A percentile compares a stretch with the other conserved stretches of the same genome.
phyloP scores from a whole-genome alignment of 2,113 vertebrate species.

The Pedetes capensis region DNA sequence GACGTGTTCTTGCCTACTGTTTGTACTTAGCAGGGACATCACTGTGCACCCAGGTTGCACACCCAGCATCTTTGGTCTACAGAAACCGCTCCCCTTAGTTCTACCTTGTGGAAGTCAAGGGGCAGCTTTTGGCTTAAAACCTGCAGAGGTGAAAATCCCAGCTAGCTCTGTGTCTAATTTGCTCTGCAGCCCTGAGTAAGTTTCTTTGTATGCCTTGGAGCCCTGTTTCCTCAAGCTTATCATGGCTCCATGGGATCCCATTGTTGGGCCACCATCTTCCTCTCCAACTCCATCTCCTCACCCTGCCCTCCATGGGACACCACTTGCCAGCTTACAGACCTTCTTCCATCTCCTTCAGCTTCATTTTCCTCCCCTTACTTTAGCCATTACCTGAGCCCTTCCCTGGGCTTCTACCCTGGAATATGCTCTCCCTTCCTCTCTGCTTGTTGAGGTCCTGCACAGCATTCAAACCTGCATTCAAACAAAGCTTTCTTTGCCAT shows the following conservation, averaged over 20 bases:
- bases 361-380: background rate
- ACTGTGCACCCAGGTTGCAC: background rate
- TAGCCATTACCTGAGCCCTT: background rate
- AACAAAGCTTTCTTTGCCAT: background rate
- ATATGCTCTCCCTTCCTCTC: background rate
- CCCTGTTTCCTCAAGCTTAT: background rate
- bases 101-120: background rate
- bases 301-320: too few species aligned
- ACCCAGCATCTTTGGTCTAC: background rate
- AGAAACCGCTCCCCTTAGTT: background rate
- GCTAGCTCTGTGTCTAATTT: background rate
- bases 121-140: background rate
- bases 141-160: background rate
- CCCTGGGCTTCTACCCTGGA: background rate
- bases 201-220: background rate
- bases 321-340: rapidly evolving
- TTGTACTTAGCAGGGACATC: slow-evolving; percentile 32
- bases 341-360: background rate
- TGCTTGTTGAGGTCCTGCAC: background rate
- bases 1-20: slow-evolving; percentile 71
- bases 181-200: background rate
- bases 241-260: too few species aligned
- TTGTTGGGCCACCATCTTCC: rapidly evolving
- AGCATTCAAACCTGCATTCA: background rate
- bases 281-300: background rate